Percentiles rank a stretch among this genome's conserved stretches.
phyloP scores from a whole-genome alignment of 2,888 invertebrate species.

The Lasioglossum lativentre region DNA sequence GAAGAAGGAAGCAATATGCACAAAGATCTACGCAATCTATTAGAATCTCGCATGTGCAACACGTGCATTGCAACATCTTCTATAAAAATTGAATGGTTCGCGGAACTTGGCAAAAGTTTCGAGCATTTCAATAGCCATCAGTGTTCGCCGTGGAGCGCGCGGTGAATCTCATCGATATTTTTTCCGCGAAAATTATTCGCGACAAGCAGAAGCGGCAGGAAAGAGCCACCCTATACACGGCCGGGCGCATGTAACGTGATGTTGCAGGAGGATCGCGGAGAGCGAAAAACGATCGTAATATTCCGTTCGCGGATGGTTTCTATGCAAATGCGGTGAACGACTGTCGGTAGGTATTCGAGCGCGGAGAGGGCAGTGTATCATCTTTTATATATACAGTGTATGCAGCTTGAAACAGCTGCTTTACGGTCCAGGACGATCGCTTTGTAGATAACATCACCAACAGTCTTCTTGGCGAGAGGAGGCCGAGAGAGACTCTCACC shows the following conservation, averaged over 20 bases:
- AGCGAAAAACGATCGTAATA: constrained; percentile 70
- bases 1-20: accelerated
- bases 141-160: neutral
- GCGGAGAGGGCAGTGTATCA: constrained; percentile 64
- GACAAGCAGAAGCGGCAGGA: constrained; percentile 16
- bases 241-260: constrained; percentile 47
- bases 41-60: neutral
- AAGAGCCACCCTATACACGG: constrained; percentile 41
- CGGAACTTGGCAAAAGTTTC: neutral
- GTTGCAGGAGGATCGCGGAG: constrained; percentile 39
- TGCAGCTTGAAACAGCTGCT: constrained; percentile 61
- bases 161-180: neutral
- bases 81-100: neutral
- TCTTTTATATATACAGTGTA: constrained; percentile 57
- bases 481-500: constrained; percentile 36
- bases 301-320: constrained; percentile 67
- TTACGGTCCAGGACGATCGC: constrained; percentile 57
- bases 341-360: constrained; percentile 65
- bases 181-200: neutral
- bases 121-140: neutral
- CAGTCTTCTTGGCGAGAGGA: constrained; percentile 33
- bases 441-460: constrained; percentile 61
- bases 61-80: neutral
- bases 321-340: constrained; percentile 70
- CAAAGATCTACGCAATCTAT: neutral